Conservation (phyloP, 2,113 vertebrate species). For the Isichthys henryi region DNA sequence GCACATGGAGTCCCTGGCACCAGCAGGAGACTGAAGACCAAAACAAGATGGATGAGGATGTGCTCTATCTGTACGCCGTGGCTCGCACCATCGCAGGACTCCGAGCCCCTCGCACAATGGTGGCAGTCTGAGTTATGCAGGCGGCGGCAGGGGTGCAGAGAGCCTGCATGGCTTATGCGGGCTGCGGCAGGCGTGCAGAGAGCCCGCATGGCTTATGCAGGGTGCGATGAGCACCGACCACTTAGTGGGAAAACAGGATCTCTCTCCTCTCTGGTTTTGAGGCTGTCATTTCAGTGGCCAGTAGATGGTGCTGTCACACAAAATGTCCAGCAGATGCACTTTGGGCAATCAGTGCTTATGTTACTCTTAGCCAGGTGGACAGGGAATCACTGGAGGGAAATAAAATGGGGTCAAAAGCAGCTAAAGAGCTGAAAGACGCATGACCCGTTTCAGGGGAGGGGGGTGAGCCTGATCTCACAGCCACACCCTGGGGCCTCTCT, state of each 20-base stretch:
- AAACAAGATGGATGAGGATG: constrained; percentile 25
- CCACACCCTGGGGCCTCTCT: neutral
- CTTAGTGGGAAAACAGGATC: neutral
- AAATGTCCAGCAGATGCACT: neutral
- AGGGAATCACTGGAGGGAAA: neutral
- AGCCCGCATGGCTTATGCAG: constrained; percentile 33
- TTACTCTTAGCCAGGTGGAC: neutral
- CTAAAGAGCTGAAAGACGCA: neutral
- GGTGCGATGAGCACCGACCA: neutral
- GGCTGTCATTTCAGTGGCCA: constrained; percentile 19
- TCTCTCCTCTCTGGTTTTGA: neutral
- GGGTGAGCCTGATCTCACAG: neutral
- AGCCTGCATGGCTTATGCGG: constrained; percentile 60
- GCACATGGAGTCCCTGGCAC: neutral
- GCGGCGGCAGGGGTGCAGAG: constrained; percentile 53
- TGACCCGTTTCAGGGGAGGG: neutral
- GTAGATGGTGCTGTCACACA: constrained; percentile 35
- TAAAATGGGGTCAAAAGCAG: neutral
- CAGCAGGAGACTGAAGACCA: constrained; percentile 15
- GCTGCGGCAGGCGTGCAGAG: constrained; percentile 53
- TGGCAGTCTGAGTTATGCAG: constrained; percentile 68
- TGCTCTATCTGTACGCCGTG: neutral
- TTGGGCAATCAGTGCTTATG: neutral
- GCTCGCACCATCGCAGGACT: constrained; percentile 9
- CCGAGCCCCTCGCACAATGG: constrained; percentile 3